Conservation (phyloP, 2,113 vertebrate species). For the Phylloscopus trochiloides region DNA sequence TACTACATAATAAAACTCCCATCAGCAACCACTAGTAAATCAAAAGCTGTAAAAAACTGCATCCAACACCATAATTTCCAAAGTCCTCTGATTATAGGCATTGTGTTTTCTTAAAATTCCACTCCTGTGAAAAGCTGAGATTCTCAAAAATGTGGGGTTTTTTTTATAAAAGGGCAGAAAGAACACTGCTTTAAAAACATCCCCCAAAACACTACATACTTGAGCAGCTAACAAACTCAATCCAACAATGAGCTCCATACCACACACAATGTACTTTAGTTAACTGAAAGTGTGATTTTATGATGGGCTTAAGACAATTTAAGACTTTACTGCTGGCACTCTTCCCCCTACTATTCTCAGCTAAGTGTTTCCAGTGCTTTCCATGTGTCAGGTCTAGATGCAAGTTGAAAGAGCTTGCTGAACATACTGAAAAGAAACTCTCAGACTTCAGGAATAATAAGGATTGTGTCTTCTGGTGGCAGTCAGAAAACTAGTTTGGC, state of each 20-base stretch:
- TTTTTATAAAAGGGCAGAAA: neutral
- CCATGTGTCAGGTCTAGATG: neutral
- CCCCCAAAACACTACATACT: neutral
- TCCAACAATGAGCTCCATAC: neutral
- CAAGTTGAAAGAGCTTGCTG: neutral
- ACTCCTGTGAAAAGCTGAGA: neutral
- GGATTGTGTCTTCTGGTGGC: neutral
- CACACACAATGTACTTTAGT: neutral
- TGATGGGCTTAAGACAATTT: conserved; percentile 23
- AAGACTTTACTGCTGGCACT: neutral
- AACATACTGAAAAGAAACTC: neutral
- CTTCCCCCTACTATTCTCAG: neutral
- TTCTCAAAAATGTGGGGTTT: neutral
- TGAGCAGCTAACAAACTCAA: neutral
- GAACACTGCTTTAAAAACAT: neutral
- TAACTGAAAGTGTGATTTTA: conserved; percentile 34
- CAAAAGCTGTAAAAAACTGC: neutral
- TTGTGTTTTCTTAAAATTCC: neutral
- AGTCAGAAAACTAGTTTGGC: neutral
- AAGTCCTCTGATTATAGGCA: neutral
- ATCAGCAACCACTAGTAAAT: neutral
- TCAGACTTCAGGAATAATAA: neutral
- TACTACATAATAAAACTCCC: neutral
- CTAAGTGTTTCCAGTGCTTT: conserved; percentile 29
- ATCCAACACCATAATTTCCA: neutral